Evolutionary conservation across 35 echinoderm and acorn worm genomes (phyloP), one percentile per base, ranked within the genome.

Genomic region (Amphiura filiformis): DNA sequence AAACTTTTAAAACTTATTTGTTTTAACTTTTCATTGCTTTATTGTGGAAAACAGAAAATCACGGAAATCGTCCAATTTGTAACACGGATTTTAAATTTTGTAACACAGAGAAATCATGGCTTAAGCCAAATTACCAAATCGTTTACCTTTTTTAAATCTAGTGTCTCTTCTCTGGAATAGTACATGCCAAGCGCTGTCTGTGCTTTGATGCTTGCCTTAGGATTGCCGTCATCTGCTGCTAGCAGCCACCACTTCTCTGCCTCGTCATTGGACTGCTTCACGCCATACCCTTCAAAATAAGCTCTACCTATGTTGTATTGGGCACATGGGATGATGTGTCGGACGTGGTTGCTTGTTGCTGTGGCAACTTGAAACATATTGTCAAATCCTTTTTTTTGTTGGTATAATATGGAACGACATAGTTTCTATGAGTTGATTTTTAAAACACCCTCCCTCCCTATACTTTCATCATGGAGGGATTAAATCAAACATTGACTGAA

Each of bases 141-240:
- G 17, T 47, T 47, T 81, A 99, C 96, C 93, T 99, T 94, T 81
- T 99, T 93, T 0, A 95, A 64, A 85, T 95, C 88, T 22, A 80
- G 39, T 78, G 82, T 90, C 35, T 94, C 93, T 34, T 92, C 90
- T 57, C 96, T 86, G 37, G 85, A 89, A 42, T 99, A 99, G 87
- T 95, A 95, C 96, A 99, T 99, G 80, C 90, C 96, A 9, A 99
- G 93, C 3, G 88, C 96, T 56, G 93, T 99, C 77, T 99, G 96
- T 12, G 96, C 96, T 42, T 95, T 99, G 78, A 99, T 56, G 42
- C 96, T 99, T 0, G 90, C 93, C 44, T 92, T 85, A 18, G 96
- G 96, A 82, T 99, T 94, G 0, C 96, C 96, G 56, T 99, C 96
- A 65, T 99, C 93, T 0, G 96, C 96, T 2, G 96, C 92, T n/a